Base-by-base conservation (phyloP, 2,888 invertebrate species). In the Drosophila siamana region DNA sequence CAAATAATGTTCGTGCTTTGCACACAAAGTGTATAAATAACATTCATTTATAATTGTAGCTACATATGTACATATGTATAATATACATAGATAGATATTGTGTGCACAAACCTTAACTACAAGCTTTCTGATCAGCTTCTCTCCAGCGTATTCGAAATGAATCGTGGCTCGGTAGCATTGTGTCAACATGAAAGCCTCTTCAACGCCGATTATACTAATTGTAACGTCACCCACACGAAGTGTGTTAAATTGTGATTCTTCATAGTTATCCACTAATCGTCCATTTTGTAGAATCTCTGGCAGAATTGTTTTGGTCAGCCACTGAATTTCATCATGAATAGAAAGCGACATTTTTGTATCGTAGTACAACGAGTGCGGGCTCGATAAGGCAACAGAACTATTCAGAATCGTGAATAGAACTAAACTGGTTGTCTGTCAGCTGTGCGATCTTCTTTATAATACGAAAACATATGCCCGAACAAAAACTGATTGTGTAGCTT, bases 161-260 rank as follows among this genome's bases (percentile, higher is more conserved):
- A 91, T 48, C 9, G 66, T 67, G 0, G 86, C 80, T 52, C 83
- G 83, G 64, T 90, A 90, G 56, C 91, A 91, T 33, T 51, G 77
- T 3, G 91, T 91, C 54, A 91, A 15, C 91, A 91, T 91, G 55
- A 89, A 91, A 0, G 90, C 82, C 52, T 90, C 91, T 8, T 89
- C 84, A 0, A 56, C 0, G 0, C 86, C 88, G 41, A 91, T 83
- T 4, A 78, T 57, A 15, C 64, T 59, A 1, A 90, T 73, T n/a
- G 65, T 15, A 11, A 90, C 69, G 19, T 79, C 51, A 1, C 61
- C 59, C 19, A 90, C 57, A 44, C 78, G 68, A 38, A 89, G 77
- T 6, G 75, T 55, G 6, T 65, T 65, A 2, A 67, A 9, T 22
- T 44, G 24, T 0, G 59, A 30, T 7, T 63, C 70, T 2, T 33